Conservation (phyloP, 2,888 invertebrate genomes). For the Heliothis peltigera region DNA sequence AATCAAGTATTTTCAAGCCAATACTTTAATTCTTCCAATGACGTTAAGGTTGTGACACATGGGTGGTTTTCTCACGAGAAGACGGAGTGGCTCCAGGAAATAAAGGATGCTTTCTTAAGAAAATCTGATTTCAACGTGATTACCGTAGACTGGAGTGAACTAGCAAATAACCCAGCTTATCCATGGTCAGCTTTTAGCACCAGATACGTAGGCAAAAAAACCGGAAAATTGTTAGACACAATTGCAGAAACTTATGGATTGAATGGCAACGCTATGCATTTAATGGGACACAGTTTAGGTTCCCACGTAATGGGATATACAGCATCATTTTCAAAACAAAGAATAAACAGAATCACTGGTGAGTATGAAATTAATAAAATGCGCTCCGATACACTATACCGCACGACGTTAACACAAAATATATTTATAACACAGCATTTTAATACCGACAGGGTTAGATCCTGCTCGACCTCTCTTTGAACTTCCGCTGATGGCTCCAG, state of each 20-base stretch:
- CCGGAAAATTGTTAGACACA: constrained; percentile 74
- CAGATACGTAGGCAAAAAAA: constrained; percentile 80
- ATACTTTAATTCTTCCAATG: constrained; percentile 80
- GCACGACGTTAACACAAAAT: no score
- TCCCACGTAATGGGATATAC: constrained; percentile 91
- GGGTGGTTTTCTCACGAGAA: constrained; percentile 86
- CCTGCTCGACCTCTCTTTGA: constrained; percentile 92
- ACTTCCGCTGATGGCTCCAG: constrained; percentile 75
- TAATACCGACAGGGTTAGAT: constrained; percentile 86
- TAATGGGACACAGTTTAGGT: constrained; percentile 90
- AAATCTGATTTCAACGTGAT: constrained; percentile 86
- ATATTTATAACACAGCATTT: no score
- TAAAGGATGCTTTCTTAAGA: constrained; percentile 82
- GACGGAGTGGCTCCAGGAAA: constrained; percentile 77
- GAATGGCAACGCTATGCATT: constrained; percentile 72
- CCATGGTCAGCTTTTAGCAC: constrained; percentile 83
- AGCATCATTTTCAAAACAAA: constrained; percentile 82
- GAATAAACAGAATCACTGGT: constrained; percentile 91
- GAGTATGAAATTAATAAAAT: constrained; percentile 31
- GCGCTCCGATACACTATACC: no score
- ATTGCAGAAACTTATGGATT: constrained; percentile 67
- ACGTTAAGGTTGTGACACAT: constrained; percentile 88
- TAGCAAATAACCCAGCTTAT: constrained; percentile 80
- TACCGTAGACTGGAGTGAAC: constrained; percentile 84
- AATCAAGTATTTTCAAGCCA: constrained; percentile 67